Percentiles rank a stretch among this genome's conserved stretches.
Conservation (phyloP, 2,113 vertebrate genomes). For the Himantopus leucocephalus region DNA sequence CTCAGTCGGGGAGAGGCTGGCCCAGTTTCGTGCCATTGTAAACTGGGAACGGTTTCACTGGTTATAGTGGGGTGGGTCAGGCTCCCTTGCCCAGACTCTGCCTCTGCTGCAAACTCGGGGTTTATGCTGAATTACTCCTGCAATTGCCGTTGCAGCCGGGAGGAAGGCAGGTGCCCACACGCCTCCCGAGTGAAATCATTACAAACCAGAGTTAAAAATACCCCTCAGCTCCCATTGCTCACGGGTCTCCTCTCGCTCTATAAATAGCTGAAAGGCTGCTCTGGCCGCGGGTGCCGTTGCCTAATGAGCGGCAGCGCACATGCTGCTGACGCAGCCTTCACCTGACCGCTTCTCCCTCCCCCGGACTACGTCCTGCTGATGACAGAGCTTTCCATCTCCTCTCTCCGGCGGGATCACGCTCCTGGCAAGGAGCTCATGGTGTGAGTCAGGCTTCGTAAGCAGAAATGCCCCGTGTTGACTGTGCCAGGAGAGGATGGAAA, state of each 20-base stretch:
- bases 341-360: background rate
- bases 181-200: background rate
- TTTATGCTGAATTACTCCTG: accelerated
- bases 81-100: background rate
- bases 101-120: accelerated
- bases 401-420: accelerated
- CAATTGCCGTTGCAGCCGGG: accelerated
- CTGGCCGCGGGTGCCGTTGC: accelerated
- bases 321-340: background rate
- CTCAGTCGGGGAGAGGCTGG: background rate
- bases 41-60: background rate
- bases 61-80: background rate
- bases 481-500: background rate
- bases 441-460: background rate
- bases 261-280: background rate
- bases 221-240: background rate
- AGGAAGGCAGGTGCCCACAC: background rate
- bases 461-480: background rate
- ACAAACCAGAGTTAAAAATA: background rate
- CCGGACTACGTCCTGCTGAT: accelerated
- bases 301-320: accelerated
- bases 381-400: background rate
- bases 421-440: background rate
- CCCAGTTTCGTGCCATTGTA: background rate
- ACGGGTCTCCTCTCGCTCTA: background rate